Evolutionary conservation across 2,797 vertebrate species (phyloP).

Genomic region (Lacerta viridis): DNA sequence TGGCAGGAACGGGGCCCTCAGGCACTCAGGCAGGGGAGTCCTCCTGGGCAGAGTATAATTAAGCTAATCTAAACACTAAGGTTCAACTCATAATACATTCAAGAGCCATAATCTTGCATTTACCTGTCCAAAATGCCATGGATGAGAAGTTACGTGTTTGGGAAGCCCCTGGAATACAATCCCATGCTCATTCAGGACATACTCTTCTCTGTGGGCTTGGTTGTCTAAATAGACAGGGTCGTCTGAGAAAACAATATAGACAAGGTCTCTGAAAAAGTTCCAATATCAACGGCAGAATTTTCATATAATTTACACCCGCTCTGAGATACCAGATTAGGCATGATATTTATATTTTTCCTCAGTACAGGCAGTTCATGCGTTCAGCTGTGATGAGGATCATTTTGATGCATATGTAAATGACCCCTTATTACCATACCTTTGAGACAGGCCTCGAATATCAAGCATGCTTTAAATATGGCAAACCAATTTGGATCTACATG

Average conservation of each 20-base stretch:
- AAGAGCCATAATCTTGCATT: conserved; percentile 14
- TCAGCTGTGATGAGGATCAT: neutral
- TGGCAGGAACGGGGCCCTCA: too few species aligned
- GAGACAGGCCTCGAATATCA: neutral
- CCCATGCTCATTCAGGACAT: conserved; percentile 90
- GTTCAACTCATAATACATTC: neutral
- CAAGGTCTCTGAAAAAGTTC: neutral
- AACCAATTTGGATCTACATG: neutral
- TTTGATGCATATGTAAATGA: neutral
- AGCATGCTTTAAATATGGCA: neutral
- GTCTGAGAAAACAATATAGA: conserved; percentile 73
- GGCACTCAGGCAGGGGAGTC: too few species aligned
- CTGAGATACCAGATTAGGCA: too few species aligned
- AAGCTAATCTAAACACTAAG: neutral
- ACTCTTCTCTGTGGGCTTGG: conserved; percentile 86
- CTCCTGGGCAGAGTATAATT: too few species aligned
- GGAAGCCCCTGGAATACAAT: conserved; percentile 84
- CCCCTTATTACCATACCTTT: neutral
- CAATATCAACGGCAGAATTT: neutral
- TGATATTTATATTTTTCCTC: too few species aligned
- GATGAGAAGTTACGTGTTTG: conserved; percentile 78
- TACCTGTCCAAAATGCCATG: conserved; percentile 93
- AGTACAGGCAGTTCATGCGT: neutral
- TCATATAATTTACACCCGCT: neutral
- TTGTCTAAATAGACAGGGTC: conserved; percentile 87